Evolutionary conservation across 2,113 vertebrate species (phyloP), one percentile per base, ranked within the genome.

Genomic region (Mixornis gularis): DNA sequence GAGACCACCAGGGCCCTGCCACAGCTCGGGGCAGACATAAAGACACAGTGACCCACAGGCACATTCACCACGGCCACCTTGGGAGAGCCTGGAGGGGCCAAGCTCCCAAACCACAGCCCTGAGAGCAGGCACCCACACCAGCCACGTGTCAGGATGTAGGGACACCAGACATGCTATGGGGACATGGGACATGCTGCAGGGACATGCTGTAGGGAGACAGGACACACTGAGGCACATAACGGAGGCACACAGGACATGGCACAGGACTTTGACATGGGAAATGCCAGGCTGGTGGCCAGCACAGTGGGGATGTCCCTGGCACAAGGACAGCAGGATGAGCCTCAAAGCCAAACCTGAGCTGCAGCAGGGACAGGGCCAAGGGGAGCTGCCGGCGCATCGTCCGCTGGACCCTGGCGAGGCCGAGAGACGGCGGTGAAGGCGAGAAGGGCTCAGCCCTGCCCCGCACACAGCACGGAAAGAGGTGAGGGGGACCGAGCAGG

Each of bases 321-420:
- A 70, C 65, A 56, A 38, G 27, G 2, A 29, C 38, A 77, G 69
- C 55, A 26, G 89, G 40, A 71, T 0, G 2, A 88, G 60, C 55
- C 65, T 58, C 43, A 66, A 56, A 74, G 92, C 84, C 96, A 97
- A 95, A 98, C 98, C 98, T 98, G 98, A 79, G 97, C 96, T 90
- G 95, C 97, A 74, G 97, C 95, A 79, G 97, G 97, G 94, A 96
- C 68, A 14, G 97, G 96, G 95, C 97, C 97, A 24, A 98, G 96
- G 65, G 97, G 81, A 49, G 97, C 92, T 89, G 98, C 95, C 0
- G 97, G 96, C 62, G 97, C 98, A 94, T 98, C 98, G 6, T 98
- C 98, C 94, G 62, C 97, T 90, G 96, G 97, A 96, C 94, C 98
- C 98, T 99, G 97, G 87, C 58, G 71, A 95, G 92, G 95, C 83